Evolutionary conservation across 2,797 vertebrate genomes (phyloP).

Genomic region (Malurus splendens): DNA sequence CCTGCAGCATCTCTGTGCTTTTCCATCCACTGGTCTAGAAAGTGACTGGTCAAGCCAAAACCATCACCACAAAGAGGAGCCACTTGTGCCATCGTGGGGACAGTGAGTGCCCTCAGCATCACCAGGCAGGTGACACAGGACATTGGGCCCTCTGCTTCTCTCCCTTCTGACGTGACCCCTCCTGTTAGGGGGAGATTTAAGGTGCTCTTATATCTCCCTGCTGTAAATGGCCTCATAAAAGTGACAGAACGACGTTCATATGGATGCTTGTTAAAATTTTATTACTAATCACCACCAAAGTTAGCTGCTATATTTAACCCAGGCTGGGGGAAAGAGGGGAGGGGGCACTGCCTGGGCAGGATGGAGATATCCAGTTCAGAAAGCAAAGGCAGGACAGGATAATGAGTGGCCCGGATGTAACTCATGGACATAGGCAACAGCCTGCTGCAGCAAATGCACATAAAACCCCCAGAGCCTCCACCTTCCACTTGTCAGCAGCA

Average conservation of each 20-base stretch:
- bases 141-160: background rate
- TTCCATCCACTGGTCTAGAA: background rate
- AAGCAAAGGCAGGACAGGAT: background rate
- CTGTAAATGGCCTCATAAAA: constrained; percentile 93
- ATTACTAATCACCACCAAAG: constrained; percentile 92
- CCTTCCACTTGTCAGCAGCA: background rate
- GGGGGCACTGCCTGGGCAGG: background rate
- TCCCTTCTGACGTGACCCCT: constrained; percentile 16
- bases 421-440: background rate
- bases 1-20: background rate
- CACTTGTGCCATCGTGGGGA: rapidly evolving
- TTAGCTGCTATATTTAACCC: constrained; percentile 67
- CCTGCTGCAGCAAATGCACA: background rate
- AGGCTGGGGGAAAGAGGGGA: constrained; percentile 25
- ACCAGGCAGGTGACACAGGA: background rate
- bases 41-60: background rate
- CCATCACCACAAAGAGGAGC: background rate
- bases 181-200: constrained; percentile 58
- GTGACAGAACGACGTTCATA: constrained; percentile 94
- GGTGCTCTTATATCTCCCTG: constrained; percentile 70
- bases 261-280: constrained; percentile 96
- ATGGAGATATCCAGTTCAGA: constrained; percentile 38
- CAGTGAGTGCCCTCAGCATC: background rate
- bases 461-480: background rate
- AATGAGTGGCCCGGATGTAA: background rate